phyloP scores from a whole-genome alignment of 2,797 vertebrate species.

The Bovichtus diacanthus region DNA sequence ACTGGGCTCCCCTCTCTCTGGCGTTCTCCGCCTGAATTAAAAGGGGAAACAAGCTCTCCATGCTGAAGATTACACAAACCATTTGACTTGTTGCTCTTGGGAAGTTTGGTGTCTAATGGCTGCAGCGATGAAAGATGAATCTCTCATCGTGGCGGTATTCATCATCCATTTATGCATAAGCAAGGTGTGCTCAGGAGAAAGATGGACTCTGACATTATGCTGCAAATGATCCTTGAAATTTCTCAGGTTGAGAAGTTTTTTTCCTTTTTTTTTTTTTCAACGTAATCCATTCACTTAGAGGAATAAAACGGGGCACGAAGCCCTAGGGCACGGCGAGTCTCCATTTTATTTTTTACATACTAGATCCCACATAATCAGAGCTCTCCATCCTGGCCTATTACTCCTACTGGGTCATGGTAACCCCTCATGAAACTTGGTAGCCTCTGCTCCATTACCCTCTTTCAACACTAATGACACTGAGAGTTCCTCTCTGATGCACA shows the following conservation, averaged over 20 bases:
- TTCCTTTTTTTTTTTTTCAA: constrained; percentile 67
- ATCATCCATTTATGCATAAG: constrained; percentile 44
- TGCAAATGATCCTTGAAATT: constrained; percentile 58
- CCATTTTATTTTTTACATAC: constrained; percentile 60
- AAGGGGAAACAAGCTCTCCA: constrained; percentile 67
- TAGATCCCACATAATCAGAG: constrained; percentile 67
- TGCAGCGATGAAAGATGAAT: constrained; percentile 44
- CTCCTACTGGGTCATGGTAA: constrained; percentile 73
- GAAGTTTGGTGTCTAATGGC: constrained; percentile 53
- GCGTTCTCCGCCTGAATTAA: constrained; percentile 65
- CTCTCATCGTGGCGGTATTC: constrained; percentile 40
- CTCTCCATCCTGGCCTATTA: constrained; percentile 67
- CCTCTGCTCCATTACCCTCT: constrained; percentile 73
- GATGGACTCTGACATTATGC: constrained; percentile 35
- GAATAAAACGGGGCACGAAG: constrained; percentile 59
- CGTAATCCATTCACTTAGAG: constrained; percentile 51
- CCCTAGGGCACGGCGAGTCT: constrained; percentile 39
- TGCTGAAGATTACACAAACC: constrained; percentile 65
- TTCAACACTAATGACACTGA: constrained; percentile 73
- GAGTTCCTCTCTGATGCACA: constrained; percentile 75
- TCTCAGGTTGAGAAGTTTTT: constrained; percentile 48
- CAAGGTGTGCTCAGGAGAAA: constrained; percentile 23
- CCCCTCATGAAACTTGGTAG: constrained; percentile 69
- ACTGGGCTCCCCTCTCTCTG: constrained; percentile 49
- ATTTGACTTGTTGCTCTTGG: constrained; percentile 73